Percentiles rank a stretch among this genome's conserved stretches.
Evolutionary conservation across 1,140 invertebrate genomes (phyloP).

Genomic region (Cydia splendana): DNA sequence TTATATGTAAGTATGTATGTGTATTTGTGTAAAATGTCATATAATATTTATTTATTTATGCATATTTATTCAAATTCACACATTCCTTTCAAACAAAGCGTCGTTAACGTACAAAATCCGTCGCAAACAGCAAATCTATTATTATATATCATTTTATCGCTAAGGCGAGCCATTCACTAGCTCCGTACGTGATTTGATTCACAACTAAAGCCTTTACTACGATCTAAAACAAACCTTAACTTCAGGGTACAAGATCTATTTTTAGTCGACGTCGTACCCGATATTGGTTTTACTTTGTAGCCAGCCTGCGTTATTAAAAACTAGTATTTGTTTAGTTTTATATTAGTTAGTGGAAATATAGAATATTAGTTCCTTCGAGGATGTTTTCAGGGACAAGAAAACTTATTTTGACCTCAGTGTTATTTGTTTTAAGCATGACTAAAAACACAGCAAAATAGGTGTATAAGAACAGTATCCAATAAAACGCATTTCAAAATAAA

Average conservation of each 20-base stretch:
- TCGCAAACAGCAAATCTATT: background rate
- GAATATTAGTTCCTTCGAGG: background rate
- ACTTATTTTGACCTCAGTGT: too few species aligned
- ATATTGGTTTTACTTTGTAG: conserved; percentile 31
- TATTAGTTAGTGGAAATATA: conserved; percentile 19
- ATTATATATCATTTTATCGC: conserved; percentile 6
- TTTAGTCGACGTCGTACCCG: background rate
- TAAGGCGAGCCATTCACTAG: conserved; percentile 23
- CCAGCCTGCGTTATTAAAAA: conserved; percentile 18
- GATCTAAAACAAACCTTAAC: background rate
- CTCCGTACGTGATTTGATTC: conserved; percentile 11
- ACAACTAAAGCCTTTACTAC: background rate
- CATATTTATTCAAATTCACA: too few species aligned
- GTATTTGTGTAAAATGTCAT: too few species aligned
- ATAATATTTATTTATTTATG: too few species aligned
- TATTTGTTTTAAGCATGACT: too few species aligned
- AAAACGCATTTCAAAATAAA: too few species aligned
- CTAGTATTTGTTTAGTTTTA: conserved; percentile 9
- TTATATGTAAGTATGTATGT: too few species aligned
- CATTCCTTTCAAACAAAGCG: too few species aligned
- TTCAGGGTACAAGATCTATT: conserved; percentile 2
- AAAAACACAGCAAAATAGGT: too few species aligned
- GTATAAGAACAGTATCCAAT: too few species aligned
- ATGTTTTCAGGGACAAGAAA: background rate
- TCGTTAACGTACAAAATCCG: background rate